Evolutionary conservation across 37 sponge, comb jelly and placozoan species (phyloP).

Genomic region (Halichondria panicea): DNA sequence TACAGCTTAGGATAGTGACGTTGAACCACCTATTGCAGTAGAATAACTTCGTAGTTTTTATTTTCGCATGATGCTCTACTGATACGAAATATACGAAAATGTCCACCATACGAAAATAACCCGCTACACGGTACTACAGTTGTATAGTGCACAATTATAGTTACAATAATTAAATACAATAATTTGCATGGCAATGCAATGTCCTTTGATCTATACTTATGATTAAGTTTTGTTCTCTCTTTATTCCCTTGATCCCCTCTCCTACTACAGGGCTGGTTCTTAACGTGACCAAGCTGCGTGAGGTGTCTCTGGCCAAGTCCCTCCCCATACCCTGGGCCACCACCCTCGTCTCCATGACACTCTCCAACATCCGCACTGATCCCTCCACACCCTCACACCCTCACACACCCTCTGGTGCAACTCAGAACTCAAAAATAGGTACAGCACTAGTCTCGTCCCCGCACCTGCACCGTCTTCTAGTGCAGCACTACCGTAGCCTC

Average conservation of each 20-base stretch:
- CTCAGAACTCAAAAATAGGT: not conserved
- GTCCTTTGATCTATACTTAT: too few species aligned
- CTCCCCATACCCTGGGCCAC: slow-evolving; percentile 33
- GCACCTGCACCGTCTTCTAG: not conserved
- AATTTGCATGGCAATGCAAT: too few species aligned
- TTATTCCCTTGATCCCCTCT: too few species aligned
- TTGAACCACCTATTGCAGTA: too few species aligned
- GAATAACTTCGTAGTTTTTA: not conserved
- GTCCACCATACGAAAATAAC: too few species aligned
- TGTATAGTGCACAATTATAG: too few species aligned
- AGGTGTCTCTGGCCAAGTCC: slow-evolving; percentile 24
- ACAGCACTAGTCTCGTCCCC: not conserved
- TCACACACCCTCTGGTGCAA: not conserved
- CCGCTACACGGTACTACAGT: too few species aligned
- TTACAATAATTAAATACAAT: too few species aligned
- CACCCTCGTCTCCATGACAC: slow-evolving; percentile 37
- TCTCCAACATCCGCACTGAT: slow-evolving; percentile 43
- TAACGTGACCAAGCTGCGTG: slow-evolving; percentile 14
- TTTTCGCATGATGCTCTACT: not conserved
- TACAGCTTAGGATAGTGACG: too few species aligned
- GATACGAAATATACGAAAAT: too few species aligned
- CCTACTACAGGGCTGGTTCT: slow-evolving; percentile 11
- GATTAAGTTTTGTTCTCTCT: too few species aligned
- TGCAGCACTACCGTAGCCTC: not conserved
- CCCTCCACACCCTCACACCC: slow-evolving; percentile 1